Base-by-base conservation (phyloP, 30 jellyfish, hydroid and myxozoan genomes). In the Clytia hemisphaerica region DNA sequence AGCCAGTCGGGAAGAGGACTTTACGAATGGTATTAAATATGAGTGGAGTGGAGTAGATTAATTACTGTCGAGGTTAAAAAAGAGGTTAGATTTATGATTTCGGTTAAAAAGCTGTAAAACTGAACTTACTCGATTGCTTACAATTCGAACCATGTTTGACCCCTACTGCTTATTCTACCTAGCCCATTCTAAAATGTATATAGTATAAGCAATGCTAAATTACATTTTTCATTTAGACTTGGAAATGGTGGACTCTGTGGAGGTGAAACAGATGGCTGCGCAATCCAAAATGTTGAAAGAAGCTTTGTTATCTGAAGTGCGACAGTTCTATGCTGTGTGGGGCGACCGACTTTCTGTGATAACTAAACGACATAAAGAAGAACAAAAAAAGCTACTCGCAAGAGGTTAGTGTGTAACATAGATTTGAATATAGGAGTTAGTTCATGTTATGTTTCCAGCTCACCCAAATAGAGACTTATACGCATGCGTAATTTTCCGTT, bases 221-320 rank as follows among this genome's bases (percentile, higher is more conserved):
- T 42, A n/a, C 35, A 28, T 54, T 34, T 0, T 27, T 6, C 37
- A 28, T 53, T 7, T 34, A 88, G 97, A 88, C 32, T 76, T 88
- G 58, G 97, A 88, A 65, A 88, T 88, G 94, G 97, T 88, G 1
- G 94, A 88, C 61, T 73, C 97, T 1, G 71, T 71, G 14, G 94
- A 79, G 33, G 89, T 88, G 14, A 79, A 80, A 55, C 93, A 67
- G 69, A 88, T 79, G 94, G 97, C 97, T 37, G 55, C 36, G 36
- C 88, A 94, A 1, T 92, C 97, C 4, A 85, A 75, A 62, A 36
- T 71, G 72, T 63, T 88, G 82, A 88, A 88, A 45, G 97, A 88
- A 36, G 73, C 78, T 36, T 75, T 88, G 61, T 80, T 88, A 0
- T 31, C 48, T 28, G 97, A 88, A 71, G 93, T 88, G 54, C 73